A percentile compares a stretch with the other conserved stretches of the same genome.
These are phyloP conservation scores for Heliconius melpomene DNA, from an alignment of 1,140 invertebrate species.

Conservation along the genomic window DNA sequence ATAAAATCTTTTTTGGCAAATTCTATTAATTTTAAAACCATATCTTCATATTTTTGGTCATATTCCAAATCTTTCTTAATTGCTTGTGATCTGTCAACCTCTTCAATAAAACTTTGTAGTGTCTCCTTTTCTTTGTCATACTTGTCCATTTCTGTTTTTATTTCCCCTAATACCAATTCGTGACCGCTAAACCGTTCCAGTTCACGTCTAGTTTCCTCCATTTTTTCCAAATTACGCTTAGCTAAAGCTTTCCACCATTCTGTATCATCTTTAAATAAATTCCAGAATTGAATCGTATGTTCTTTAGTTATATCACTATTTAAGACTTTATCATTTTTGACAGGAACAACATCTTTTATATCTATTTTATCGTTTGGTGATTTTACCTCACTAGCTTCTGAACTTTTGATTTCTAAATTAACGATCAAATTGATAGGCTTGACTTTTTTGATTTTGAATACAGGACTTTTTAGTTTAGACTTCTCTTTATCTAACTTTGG, in stretches of 20 bases:
- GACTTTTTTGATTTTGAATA: conserved; percentile 68
- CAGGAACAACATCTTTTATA: conserved; percentile 20
- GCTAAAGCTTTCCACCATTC: conserved; percentile 78
- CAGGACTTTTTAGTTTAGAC: conserved; percentile 57
- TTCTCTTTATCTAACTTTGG: conserved; percentile 53
- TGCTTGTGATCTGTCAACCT: conserved; percentile 70
- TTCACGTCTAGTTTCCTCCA: conserved; percentile 74
- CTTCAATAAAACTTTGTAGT: conserved; percentile 71
- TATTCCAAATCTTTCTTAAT: conserved; percentile 71
- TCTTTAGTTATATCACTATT: conserved; percentile 39
- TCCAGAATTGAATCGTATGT: conserved; percentile 72
- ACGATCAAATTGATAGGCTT: conserved; percentile 62
- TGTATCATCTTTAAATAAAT: conserved; percentile 76
- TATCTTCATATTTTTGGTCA: conserved; percentile 74
- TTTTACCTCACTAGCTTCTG: conserved; percentile 41
- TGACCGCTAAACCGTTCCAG: conserved; percentile 76
- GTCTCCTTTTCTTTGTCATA: conserved; percentile 68
- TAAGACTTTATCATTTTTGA: conserved; percentile 5
- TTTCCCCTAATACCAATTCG: conserved; percentile 70
- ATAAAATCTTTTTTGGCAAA: conserved; percentile 77
- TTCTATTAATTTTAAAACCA: conserved; percentile 73
- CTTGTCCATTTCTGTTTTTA: conserved; percentile 63
- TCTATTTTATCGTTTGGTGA: not conserved
- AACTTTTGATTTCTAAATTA: conserved; percentile 49
- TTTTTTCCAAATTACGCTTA: conserved; percentile 75